Evolutionary conservation across 2,113 vertebrate species (phyloP), one percentile per base, ranked within the genome.

Genomic region (Phainopepla nitens): DNA sequence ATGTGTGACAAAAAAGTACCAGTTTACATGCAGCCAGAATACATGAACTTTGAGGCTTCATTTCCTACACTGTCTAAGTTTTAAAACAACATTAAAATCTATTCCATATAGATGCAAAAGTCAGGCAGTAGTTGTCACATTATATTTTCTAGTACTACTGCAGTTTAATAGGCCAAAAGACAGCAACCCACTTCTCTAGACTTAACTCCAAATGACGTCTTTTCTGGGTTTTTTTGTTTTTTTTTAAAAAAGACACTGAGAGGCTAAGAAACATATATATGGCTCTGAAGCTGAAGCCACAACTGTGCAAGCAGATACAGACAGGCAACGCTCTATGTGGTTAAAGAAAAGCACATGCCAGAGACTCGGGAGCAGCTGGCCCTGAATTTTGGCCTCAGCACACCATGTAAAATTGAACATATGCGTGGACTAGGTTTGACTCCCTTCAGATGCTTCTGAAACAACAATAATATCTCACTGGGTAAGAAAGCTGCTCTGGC

Each of bases 1-100:
- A 94, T 89, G 93, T 96, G 89, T 90, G 94, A 96, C 94, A 97
- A 97, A 97, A 96, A 96, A 91, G 89, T 88, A 97, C 93, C 89
- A 92, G 77, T 95, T 90, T 94, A 93, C 87, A 53, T 92, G 62
- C 92, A 96, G 54, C 11, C 8, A 85, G 88, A 96, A 92, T 77
- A 70, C 68, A 72, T 76, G 89, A 75, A 11, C 95, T 92, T 80
- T 80, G 92, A 96, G 84, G 88, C 66, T 93, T 92, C 86, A 81
- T 95, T 96, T 95, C 91, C 93, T 90, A 86, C 69, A 85, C 44
- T 4, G 31, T 89, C 69, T 95, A 84, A 77, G 62, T 92, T 96
- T 94, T 96, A 93, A 94, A 96, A 89, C 56, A 87, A 71, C 87
- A 65, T 89, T 90, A 87, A 94, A 94, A 81, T 96, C 86, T 87